Evolutionary conservation across 2,797 vertebrate species (phyloP).

Genomic region (Silurus aristotelis): DNA sequence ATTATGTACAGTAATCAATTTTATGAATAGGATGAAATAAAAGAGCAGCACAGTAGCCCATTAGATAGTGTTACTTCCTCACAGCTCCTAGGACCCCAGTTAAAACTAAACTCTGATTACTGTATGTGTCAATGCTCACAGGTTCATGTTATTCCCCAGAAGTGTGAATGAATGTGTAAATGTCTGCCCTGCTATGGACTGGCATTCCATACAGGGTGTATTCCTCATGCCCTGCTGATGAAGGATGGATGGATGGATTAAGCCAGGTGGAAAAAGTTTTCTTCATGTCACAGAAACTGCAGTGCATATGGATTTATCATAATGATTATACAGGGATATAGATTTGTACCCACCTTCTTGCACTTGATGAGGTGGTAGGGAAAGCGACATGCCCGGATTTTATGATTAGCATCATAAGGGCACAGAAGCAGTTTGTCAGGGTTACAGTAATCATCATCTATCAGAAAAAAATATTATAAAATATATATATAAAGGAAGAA

Average conservation of each 20-base stretch:
- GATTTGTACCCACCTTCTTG: conserved; percentile 62
- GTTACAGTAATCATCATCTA: conserved; percentile 51
- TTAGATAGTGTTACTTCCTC: background rate
- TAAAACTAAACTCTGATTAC: background rate
- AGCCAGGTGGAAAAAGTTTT: background rate
- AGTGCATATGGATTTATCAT: background rate
- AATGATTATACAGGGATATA: background rate
- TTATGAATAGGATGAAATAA: background rate
- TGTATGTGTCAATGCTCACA: too few species aligned
- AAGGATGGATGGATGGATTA: too few species aligned
- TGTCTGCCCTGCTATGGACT: background rate
- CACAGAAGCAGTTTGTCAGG: conserved; percentile 74
- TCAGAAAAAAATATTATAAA: background rate
- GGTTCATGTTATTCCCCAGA: background rate
- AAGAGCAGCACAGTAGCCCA: background rate
- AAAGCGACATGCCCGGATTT: conserved; percentile 74
- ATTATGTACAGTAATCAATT: background rate
- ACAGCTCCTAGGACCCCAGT: background rate
- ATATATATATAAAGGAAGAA: background rate
- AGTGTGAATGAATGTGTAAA: background rate
- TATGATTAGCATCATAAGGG: conserved; percentile 74
- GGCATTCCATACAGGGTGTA: too few species aligned
- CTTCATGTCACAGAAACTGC: too few species aligned
- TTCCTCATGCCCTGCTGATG: too few species aligned
- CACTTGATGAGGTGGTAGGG: conserved; percentile 78